Base-by-base conservation (phyloP, 2,888 invertebrate species). In the Plagodis dolabraria region DNA sequence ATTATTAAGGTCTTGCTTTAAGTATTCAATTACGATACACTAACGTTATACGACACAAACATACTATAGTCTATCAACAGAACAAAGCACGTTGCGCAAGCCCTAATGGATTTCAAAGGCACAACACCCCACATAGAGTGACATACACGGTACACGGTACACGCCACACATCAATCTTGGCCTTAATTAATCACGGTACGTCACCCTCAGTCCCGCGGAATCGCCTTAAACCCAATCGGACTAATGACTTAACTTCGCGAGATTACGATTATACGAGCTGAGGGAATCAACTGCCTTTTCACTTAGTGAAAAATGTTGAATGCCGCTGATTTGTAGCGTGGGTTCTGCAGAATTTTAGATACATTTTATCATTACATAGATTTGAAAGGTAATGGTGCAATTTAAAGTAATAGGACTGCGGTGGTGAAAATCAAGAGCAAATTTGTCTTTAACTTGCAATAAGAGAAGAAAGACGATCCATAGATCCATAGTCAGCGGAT, bases 191-290 rank as follows among this genome's bases (percentile, higher is more conserved):
- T 69, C 65, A 65, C 67, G 58, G 50, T 59, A 55, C 59, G 69
- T 64, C 60, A 47, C 56, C 47, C 47, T 53, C 58, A 62, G 61
- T 63, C 64, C 71, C 72, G 63, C 69, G 60, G 57, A 62, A 69
- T 71, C 65, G 67, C 68, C 70, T 70, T 64, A 76, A 79, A 77
- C 75, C 77, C 79, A 72, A 81, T 83, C 79, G 75, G 76, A 79
- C 72, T 79, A 80, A 80, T 79, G 81, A 80, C 74, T 79, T 73
- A 80, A 83, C 76, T 83, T 79, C 74, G 76, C 73, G 79, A 81
- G 80, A 79, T 78, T 65, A 63, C 59, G 66, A 77, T 80, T 77
- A 71, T 76, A 76, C 75, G 75, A 79, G 74, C 76, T 75, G 78
- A 69, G 71, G 51, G 60, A 68, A 67, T 70, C 70, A 22, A 69